Conservation (phyloP, 2,113 vertebrate genomes). For the Colinus virginianus region DNA sequence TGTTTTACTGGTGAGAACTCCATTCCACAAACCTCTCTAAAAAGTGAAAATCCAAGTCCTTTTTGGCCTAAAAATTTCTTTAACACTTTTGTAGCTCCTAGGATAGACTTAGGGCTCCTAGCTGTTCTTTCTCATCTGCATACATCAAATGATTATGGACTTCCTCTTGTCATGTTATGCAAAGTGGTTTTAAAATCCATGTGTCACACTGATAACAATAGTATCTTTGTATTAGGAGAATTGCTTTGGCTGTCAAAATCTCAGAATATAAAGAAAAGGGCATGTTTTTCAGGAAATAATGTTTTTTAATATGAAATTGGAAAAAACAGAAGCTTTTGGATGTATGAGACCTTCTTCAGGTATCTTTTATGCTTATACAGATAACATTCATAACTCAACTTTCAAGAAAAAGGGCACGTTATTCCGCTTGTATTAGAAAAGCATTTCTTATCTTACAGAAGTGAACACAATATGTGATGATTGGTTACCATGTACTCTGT, state of each 20-base stretch:
- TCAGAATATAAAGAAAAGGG: neutral
- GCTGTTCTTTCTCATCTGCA: neutral
- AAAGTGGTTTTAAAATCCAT: neutral
- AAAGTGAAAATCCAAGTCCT: neutral
- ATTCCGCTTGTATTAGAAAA: neutral
- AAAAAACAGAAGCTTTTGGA: neutral
- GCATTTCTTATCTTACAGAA: neutral
- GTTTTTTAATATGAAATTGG: neutral
- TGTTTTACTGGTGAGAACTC: neutral
- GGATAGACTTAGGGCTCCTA: neutral
- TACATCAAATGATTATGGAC: neutral
- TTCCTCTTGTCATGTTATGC: neutral
- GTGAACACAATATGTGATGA: neutral
- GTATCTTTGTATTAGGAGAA: neutral
- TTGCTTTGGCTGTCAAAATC: neutral
- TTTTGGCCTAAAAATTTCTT: neutral
- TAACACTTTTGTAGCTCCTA: neutral
- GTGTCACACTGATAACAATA: neutral
- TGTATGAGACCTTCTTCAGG: neutral
- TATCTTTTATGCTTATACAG: neutral
- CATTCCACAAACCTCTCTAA: neutral
- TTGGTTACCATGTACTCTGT: conserved; percentile 2
- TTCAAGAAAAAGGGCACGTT: neutral
- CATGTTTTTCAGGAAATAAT: neutral
- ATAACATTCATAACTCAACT: neutral